Evolutionary conservation across 2,888 invertebrate species (phyloP), one percentile per base, ranked within the genome.

Genomic region (Dicyrtoma fusca): DNA sequence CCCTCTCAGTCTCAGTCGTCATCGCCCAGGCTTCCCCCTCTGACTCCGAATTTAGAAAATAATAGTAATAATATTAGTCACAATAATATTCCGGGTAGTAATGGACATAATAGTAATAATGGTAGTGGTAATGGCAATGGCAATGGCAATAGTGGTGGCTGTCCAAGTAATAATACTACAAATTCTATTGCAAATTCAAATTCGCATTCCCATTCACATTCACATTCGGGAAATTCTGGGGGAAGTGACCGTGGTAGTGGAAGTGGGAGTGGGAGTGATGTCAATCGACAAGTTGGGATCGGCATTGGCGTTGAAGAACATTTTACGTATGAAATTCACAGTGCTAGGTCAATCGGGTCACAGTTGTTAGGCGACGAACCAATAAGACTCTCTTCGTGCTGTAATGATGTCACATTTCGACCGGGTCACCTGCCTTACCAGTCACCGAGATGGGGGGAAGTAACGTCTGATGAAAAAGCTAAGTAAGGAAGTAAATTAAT

Each of bases 391-490:
- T 53, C 53, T 19, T 49, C 14, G 5, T 49, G 49, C 14, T 34
- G 34, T 34, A 34, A 34, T 34, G 8, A 34, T 34, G 34, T 5
- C 8, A 34, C 34, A 34, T 34, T 34, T 34, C 34, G 34, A 34
- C 34, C 34, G 3, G 53, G 6, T 34, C 42, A 0, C 2, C 19
- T 23, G 57, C 57, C 34, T 3, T 34, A 3, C 8, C 26, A 34
- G 2, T 61, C 61, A 42, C 61, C 61, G 5, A 25, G 61, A 34
- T 53, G 53, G 53, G 53, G 57, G 25, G 57, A 57, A n/a, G n/a
- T n/a, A 4, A 61, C 61, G 1, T 42, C 21, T 1, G 61, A 61
- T 61, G 61, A 61, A 17, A 61, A 61, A 17, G 19, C 61, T 5
- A 61, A 61, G 61, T 61, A n/a, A 61, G 61, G 34, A 34, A 49